Evolutionary conservation across 2,797 vertebrate genomes (phyloP), one percentile per base, ranked within the genome.

Genomic region (Steatocranus sp.): DNA sequence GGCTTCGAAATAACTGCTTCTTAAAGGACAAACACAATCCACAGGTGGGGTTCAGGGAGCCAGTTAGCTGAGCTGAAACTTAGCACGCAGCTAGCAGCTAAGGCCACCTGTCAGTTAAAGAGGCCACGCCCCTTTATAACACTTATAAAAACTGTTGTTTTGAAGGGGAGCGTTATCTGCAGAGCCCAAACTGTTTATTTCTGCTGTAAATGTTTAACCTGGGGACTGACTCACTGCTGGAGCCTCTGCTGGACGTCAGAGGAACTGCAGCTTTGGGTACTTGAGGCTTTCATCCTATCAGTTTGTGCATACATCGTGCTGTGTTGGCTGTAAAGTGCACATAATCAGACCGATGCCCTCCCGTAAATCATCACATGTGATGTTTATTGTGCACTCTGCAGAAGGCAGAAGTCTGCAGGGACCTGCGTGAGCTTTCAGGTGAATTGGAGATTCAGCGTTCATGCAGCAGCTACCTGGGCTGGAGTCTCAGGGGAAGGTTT

Each of bases 1-100:
- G n/a, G n/a, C 14, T 43, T 27, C 9, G 0, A 70, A 70, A 27
- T 11, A 43, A 0, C 6, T 25, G 20, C 20, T 41, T 68, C 12
- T 23, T 23, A 25, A 66, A 66, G 0, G 34, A 8, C 61, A 23
- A 41, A 68, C 36, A 68, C 56, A 11, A 11, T 63, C 58, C 7
- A 63, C 12, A 70, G 23, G 38, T 11, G 5, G 14, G 0, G 3
- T 17, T 70, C 3, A 46, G 38, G 66, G 66, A 46, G 15, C 38
- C 20, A 3, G 23, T 27, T 27, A 46, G 38, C 66, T 30, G 54
- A 56, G 27, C 25, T 70, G 38, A 70, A 18, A 27, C 25, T 6
- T 7, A 48, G 23, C 23, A 46, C 0, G 10, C 23, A 70, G 23
- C 15, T 27, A 46, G 38, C 38, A 70, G 41, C 66, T 30, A 46